These are phyloP conservation scores for Pristis pectinata DNA, from an alignment of 2,797 vertebrate species.

Conservation along the genomic window DNA sequence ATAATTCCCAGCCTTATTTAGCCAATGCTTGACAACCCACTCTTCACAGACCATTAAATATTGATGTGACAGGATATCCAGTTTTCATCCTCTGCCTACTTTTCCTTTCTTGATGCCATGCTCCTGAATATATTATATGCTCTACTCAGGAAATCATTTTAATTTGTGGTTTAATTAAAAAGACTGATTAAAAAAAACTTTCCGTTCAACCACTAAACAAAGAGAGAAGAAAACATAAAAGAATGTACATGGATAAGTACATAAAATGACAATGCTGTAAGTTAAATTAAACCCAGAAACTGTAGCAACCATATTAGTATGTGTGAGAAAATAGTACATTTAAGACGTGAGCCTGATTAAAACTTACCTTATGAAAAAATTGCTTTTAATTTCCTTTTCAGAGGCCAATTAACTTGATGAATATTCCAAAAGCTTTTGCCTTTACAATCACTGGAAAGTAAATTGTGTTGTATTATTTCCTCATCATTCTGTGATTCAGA, in stretches of 20 bases:
- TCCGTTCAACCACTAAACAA: background rate
- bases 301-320: background rate
- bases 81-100: background rate
- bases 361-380: too few relatives aligned
- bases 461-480: background rate
- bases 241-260: background rate
- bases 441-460: background rate
- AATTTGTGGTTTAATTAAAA: background rate
- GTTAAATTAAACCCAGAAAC: background rate
- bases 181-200: too few relatives aligned
- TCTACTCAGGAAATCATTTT: background rate
- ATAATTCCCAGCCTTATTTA: constrained; percentile 32
- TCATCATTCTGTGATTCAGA: background rate
- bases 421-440: background rate
- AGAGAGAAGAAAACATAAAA: background rate
- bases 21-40: background rate
- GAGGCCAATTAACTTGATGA: background rate
- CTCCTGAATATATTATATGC: background rate
- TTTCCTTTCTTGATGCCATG: background rate
- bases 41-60: constrained; percentile 30
- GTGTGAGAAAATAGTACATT: background rate
- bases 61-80: constrained; percentile 12
- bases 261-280: background rate
- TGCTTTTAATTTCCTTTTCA: background rate
- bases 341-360: background rate